phyloP scores from a whole-genome alignment of 1,140 invertebrate species.

The Heliconius eleuchia region DNA sequence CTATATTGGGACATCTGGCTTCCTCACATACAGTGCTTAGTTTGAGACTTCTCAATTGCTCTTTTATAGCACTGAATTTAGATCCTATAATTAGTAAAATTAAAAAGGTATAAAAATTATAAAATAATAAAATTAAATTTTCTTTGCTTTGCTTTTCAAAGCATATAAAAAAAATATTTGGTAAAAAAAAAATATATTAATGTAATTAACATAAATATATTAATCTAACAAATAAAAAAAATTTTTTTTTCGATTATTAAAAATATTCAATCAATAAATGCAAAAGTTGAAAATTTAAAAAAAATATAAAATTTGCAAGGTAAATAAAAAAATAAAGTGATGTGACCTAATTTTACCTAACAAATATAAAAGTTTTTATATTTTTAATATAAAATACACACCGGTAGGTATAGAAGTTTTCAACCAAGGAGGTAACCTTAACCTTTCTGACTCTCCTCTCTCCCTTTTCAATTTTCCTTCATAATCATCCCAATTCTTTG shows the following conservation, averaged over 20 bases:
- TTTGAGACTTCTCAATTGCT: constrained; percentile 93
- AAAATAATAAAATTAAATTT: not conserved
- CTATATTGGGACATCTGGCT: constrained; percentile 99
- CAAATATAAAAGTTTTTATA: not conserved
- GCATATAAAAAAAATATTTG: too few relatives aligned
- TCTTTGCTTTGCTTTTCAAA: too few relatives aligned
- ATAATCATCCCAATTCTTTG: constrained; percentile 85
- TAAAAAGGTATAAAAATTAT: not conserved
- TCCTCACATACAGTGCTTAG: constrained; percentile 99
- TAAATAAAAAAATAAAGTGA: too few relatives aligned
- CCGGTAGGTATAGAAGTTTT: constrained; percentile 97
- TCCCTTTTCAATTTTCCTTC: constrained; percentile 92
- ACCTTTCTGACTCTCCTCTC: constrained; percentile 89
- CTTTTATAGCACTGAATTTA: constrained; percentile 93
- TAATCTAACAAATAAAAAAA: too few relatives aligned
- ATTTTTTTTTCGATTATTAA: too few relatives aligned
- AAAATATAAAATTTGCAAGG: too few relatives aligned
- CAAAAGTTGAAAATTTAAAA: too few relatives aligned
- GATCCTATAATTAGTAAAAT: constrained; percentile 75
- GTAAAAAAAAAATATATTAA: too few relatives aligned
- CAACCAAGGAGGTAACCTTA: constrained; percentile 97
- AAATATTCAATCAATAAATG: too few relatives aligned
- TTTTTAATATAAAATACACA: constrained; percentile 47
- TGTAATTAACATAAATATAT: too few relatives aligned
- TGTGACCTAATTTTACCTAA: too few relatives aligned